phyloP scores from a whole-genome alignment of 2,113 vertebrate species.

The Nycticorax nycticorax region DNA sequence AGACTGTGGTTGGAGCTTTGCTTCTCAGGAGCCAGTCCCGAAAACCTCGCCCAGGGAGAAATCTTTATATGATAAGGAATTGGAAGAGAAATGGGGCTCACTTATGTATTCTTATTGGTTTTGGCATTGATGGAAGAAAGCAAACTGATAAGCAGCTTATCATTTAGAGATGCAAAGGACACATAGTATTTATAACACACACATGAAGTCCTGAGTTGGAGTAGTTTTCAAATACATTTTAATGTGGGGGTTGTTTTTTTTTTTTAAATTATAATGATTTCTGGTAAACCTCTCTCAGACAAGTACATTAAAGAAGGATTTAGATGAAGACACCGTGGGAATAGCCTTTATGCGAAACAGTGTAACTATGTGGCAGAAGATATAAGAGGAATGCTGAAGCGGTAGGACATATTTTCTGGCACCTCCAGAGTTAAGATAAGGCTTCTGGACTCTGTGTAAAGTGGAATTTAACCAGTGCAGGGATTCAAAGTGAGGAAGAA shows the following conservation, averaged over 20 bases:
- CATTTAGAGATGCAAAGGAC: neutral
- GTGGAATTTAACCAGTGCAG: neutral
- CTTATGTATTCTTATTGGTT: rapidly evolving
- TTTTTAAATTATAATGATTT: neutral
- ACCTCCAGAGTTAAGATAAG: neutral
- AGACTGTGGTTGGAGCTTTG: neutral
- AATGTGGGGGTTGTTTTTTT: neutral
- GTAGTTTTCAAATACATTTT: neutral
- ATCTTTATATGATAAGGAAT: neutral
- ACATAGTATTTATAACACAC: neutral
- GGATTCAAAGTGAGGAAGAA: neutral
- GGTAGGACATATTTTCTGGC: neutral
- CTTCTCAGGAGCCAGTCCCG: rapidly evolving
- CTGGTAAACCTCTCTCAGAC: neutral
- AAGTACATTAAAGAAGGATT: neutral
- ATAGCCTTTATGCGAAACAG: neutral
- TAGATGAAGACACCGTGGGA: neutral
- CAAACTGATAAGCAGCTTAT: neutral
- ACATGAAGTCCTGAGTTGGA: neutral
- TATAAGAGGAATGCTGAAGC: neutral
- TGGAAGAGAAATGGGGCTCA: neutral
- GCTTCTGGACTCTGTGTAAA: neutral
- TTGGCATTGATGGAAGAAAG: neutral
- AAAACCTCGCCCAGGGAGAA: neutral
- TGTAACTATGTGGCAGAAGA: neutral